Evolutionary conservation across 35 echinoderm and acorn worm genomes (phyloP), one percentile per base, ranked within the genome.

Genomic region (Apostichopus californicus): DNA sequence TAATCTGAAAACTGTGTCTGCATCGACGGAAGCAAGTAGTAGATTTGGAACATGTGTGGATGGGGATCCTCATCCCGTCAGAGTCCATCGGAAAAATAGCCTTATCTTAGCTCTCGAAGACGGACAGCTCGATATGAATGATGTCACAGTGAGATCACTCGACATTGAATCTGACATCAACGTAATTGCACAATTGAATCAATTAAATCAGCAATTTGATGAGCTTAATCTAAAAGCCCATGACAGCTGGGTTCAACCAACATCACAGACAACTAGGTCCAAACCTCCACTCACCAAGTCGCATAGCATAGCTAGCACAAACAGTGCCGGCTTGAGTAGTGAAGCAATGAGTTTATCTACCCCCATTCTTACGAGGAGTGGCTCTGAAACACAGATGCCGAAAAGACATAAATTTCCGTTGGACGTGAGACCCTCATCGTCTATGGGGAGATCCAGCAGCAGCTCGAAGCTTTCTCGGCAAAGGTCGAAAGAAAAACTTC

Each of bases 41-140:
- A 10, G 10, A 5, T 26, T 55, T 18, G 22, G 60, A 20, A 87
- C 55, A 28, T 64, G 21, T 87, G 85, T 87, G 55, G 55, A 87
- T 12, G 85, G 64, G 28, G 85, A 57, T 7, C 8, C 9, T 52
- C 64, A 14, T 63, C 55, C 55, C 0, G 5, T 58, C 0, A 59
- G 89, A 5, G 21, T 65, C 26, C 60, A 89, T 4, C 52, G 89
- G 73, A 91, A 91, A 91, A 57, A 54, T 77, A 91, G 89, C 26
- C 77, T 91, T 34, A 26, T 91, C 57, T 79, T 91, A 55, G 89
- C 89, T 18, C 9, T 91, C 24, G 77, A 77, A 59, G 89, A 79
- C 26, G 89, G 89, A 59, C 71, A 77, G 73, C 53, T 91, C 5
- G 73, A 91, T n/a, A 91, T 91, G 73, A 73, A 91, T n/a, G 89